Evolutionary conservation across 2,797 vertebrate species (phyloP).

Genomic region (Parauchenoglanis ngamensis): DNA sequence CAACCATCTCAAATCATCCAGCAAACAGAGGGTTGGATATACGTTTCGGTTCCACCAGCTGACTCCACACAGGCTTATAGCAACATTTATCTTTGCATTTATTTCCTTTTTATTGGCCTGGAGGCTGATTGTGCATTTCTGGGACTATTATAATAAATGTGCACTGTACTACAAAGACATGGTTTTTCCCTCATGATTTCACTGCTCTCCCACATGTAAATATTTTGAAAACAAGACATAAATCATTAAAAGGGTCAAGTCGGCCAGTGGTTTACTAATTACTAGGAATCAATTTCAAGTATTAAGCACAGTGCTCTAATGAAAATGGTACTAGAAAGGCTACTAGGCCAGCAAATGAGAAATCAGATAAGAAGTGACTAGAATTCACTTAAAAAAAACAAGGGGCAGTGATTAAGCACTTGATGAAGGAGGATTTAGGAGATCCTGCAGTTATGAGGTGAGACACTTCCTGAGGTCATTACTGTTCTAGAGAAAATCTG

Average conservation of each 20-base stretch:
- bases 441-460: neutral
- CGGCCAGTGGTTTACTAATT: neutral
- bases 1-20: conserved; percentile 13
- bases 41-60: neutral
- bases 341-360: neutral
- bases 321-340: neutral
- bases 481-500: neutral
- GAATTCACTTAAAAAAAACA: conserved; percentile 37
- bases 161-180: neutral
- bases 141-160: conserved; percentile 11
- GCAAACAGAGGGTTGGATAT: conserved; percentile 32
- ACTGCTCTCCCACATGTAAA: neutral
- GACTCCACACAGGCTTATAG: conserved; percentile 17
- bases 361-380: conserved; percentile 15
- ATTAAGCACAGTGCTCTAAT: neutral
- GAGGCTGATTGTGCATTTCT: neutral
- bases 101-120: neutral
- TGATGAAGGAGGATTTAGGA: conserved; percentile 45
- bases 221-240: neutral
- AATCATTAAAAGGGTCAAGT: neutral
- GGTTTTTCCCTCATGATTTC: neutral
- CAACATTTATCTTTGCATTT: neutral
- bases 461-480: conserved; percentile 30
- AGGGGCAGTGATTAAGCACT: conserved; percentile 43
- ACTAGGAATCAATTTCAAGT: neutral